A percentile compares a stretch with the other conserved stretches of the same genome.
Evolutionary conservation across 2,888 invertebrate species (phyloP).

Genomic region (Mesochorus sp.): DNA sequence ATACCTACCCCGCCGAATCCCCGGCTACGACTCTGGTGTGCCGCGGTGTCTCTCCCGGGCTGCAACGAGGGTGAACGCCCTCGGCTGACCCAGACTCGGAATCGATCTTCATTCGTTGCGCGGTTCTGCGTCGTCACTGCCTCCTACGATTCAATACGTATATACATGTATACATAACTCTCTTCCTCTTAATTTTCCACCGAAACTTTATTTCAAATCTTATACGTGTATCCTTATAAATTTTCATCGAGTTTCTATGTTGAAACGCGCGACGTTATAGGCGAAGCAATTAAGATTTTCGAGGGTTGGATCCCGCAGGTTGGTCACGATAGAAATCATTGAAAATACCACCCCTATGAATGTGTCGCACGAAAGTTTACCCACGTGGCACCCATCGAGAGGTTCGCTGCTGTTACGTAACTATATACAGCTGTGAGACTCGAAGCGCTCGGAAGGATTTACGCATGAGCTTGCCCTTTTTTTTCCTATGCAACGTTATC

Average conservation of each 20-base stretch:
- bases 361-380: background rate
- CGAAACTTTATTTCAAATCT: no score
- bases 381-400: slow-evolving; percentile 12
- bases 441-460: slow-evolving; percentile 29
- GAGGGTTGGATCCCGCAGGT: no score
- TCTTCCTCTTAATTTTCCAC: slow-evolving; percentile 24
- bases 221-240: no score
- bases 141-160: no score
- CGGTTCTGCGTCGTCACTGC: slow-evolving; percentile 63
- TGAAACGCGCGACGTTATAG: no score
- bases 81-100: slow-evolving; percentile 82
- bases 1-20: slow-evolving; percentile 68
- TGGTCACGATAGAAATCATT: no score
- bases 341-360: background rate
- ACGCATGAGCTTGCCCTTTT: slow-evolving; percentile 17
- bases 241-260: no score
- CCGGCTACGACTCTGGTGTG: slow-evolving; percentile 79
- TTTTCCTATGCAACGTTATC: slow-evolving; percentile 28
- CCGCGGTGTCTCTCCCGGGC: slow-evolving; percentile 80
- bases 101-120: slow-evolving; percentile 80
- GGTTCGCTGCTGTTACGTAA: slow-evolving; percentile 26
- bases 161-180: no score
- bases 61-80: slow-evolving; percentile 81
- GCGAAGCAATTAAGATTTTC: no score
- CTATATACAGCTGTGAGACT: slow-evolving; percentile 37